Evolutionary conservation across 1,140 invertebrate species (phyloP), one percentile per base, ranked within the genome.

Genomic region (Thalassaphorura encarpata): DNA sequence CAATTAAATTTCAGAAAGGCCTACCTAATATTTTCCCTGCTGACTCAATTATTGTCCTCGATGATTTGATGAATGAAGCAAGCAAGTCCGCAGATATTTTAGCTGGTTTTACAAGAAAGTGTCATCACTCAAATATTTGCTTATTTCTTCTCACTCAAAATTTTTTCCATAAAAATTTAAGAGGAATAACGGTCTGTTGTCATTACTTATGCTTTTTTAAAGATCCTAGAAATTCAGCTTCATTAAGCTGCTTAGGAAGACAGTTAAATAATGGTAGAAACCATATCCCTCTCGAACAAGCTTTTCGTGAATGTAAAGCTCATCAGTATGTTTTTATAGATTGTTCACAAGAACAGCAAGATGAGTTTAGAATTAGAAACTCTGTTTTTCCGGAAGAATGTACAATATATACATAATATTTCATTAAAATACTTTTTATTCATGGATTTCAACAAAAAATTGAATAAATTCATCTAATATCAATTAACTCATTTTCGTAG

Each of bases 201-300:
- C 27, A 49, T 15, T 57, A 57, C 36, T 6, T 57, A 3, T 19
- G 11, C 11, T 11, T 52, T 1, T 41, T 57, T 23, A 57, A 52
- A 41, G 52, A 57, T 26, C 55, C 55, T 8, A 28, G 55, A 29
- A 49, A 57, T 28, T 39, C 40, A 11, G 16, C 23, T 8, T 45
- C 24, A 18, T 19, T 57, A 16, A 11, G 2, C 2, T 28, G 11
- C 16, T 40, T 57, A 18, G 47, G 48, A 45, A 21, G 39, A 24
- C 55, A 57, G 45, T 52, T 57, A 49, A 57, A 52, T 52, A 41
- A 28, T 11, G 48, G 55, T 5, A 51, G 46, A 27, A 56, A 40
- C 8, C 27, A 57, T 33, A 21, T 5, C 8, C 2, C 15, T 11
- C 11, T 57, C 23, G 48, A 57, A 19, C 2, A 3, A 19, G 55